These are phyloP conservation scores for Rhizoglyphus robini DNA, from an alignment of 1,140 invertebrate genomes.

Conservation along the genomic window DNA sequence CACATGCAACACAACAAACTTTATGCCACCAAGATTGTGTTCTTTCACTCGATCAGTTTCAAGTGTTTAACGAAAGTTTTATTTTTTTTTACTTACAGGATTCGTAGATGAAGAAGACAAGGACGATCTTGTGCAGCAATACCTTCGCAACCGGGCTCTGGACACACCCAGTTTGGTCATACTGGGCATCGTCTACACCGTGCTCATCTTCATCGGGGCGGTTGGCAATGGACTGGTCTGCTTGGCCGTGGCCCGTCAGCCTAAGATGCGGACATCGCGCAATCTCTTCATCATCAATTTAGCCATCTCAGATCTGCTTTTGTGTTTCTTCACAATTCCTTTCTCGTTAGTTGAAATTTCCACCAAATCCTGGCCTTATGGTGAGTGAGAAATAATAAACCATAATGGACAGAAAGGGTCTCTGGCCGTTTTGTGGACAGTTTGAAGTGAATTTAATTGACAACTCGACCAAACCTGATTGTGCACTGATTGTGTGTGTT, in stretches of 20 bases:
- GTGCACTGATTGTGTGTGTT: no score
- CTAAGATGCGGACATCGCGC: conserved; percentile 64
- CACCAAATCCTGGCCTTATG: conserved; percentile 42
- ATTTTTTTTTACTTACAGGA: not conserved
- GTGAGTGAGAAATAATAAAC: conserved; percentile 25
- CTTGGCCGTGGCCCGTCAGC: conserved; percentile 56
- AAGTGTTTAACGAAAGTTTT: no score
- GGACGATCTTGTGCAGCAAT: conserved; percentile 18
- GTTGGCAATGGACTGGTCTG: conserved; percentile 66
- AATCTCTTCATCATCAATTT: conserved; percentile 83
- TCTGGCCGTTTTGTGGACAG: no score
- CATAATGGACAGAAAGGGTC: no score
- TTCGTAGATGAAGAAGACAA: not conserved
- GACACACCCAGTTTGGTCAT: conserved; percentile 47
- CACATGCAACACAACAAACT: not conserved
- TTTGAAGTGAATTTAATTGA: no score
- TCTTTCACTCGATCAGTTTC: not conserved
- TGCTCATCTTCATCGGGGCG: conserved; percentile 59
- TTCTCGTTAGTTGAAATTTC: conserved; percentile 65
- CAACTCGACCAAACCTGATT: no score
- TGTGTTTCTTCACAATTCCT: conserved; percentile 71
- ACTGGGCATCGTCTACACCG: conserved; percentile 52
- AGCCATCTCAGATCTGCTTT: conserved; percentile 64
- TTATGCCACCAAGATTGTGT: not conserved
- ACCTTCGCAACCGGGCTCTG: conserved; percentile 44